Base-by-base conservation (phyloP, 2,113 vertebrate species). In the Rhegmatorhina hoffmannsi region DNA sequence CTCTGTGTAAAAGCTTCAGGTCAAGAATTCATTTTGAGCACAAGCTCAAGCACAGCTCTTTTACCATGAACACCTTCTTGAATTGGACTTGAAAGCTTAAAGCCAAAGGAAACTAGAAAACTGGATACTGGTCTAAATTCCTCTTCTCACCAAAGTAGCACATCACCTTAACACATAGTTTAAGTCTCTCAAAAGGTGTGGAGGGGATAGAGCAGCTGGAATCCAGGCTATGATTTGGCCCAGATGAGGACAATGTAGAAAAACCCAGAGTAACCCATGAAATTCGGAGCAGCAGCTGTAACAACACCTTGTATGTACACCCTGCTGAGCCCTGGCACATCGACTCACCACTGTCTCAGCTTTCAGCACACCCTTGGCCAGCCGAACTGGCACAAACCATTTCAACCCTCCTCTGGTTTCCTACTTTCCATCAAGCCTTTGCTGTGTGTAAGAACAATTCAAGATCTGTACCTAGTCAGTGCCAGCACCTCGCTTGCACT, bases 241-340 rank as follows among this genome's bases (percentile, higher is more conserved):
- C 3, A 8, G 13, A 63, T 33, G 21, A 92, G 28, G 67, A 28
- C 0, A 2, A 17, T 0, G 0, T 1, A 55, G 43, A 84, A 84
- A 74, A 74, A 28, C 5, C 25, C 69, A 70, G n/a, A 86, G 36
- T 9, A 79, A 52, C 12, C 15, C 43, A 46, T 5, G 17, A 77
- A 58, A 60, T 55, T 15, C 17, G 19, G 34, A 77, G 87, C 59
- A 77, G 64, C 72, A 89, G 89, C 87, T 90, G 56, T 47, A 89
- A 81, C 26, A 75, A 6, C 73, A 94, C 74, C 64, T 74, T 34
- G 19, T 1, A 6, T 6, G 1, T 21, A 62, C 33, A 36, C 73
- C 69, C 76, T 67, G 73, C 86, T 89, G 63, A 84, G 89, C 49
- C 53, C 76, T 16, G 67, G 31, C 31, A 2, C 2, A 0, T 31